Evolutionary conservation across 2,113 vertebrate genomes (phyloP), one percentile per base, ranked within the genome.

Genomic region (Emberiza fucata): DNA sequence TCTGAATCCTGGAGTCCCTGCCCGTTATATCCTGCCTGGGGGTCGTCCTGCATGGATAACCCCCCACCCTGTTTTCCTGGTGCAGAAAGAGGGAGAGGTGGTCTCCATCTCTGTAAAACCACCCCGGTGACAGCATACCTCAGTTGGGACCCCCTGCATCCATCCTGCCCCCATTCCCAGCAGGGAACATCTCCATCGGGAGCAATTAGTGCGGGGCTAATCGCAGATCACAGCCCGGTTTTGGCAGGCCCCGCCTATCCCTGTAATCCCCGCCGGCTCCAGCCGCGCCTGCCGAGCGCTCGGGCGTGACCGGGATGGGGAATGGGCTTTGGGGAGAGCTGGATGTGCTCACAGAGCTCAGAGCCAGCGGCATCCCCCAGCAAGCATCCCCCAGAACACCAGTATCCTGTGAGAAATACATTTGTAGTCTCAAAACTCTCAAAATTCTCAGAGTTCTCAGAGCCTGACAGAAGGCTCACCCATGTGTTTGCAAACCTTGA

Each of bases 141-240:
- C 27, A 4, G 1, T 1, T 2, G 23, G 54, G 25, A 11, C 9
- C 31, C 12, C n/a, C 19, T 2, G 37, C 17, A 12, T 25, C 8
- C 53, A 25, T 64, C 48, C 44, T 12, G 25, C 14, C 29, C 37
- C 8, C 31, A 22, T 18, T 56, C 68, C 77, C 24, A 24, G 61
- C 40, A 85, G 44, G 72, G 53, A 59, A 45, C 56, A 12, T 68
- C 61, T 75, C 90, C 70, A 29, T 27, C 1, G 2, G 64, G 29
- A 66, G 73, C 73, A 10, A 71, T 95, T 50, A 79, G 91, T 47
- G 85, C 3, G 1, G 59, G 54, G 37, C 54, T 19, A 63, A 68
- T 66, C 63, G 18, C 60, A 15, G 50, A 31, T 70, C 51, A 68
- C 86, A 95, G 86, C 72, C 71, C 37, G 0, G 3, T 9, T 56